Evolutionary conservation across 2,113 vertebrate species (phyloP).

Genomic region (Vicugna pacos): DNA sequence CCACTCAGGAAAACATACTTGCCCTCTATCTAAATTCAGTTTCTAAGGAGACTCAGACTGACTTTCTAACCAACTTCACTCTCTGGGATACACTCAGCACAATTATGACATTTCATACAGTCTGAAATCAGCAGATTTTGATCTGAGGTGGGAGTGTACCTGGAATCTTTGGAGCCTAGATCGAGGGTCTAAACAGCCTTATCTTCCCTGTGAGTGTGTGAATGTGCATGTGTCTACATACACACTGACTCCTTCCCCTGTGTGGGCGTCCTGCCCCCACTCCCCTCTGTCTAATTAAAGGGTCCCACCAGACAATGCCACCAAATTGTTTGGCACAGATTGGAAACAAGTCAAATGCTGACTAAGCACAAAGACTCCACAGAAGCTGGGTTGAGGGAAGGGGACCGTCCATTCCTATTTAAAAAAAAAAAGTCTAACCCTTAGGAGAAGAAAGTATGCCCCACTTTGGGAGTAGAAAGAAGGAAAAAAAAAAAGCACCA

Average conservation of each 20-base stretch:
- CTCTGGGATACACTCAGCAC: neutral
- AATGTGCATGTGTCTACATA: neutral
- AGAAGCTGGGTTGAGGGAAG: slow-evolving; percentile 11
- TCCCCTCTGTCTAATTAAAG: slow-evolving; percentile 51
- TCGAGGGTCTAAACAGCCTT: neutral
- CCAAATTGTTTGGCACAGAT: slow-evolving; percentile 65
- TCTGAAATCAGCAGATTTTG: slow-evolving; percentile 30
- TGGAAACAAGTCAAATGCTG: slow-evolving; percentile 82
- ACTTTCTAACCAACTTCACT: slow-evolving; percentile 54
- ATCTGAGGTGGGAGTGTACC: neutral
- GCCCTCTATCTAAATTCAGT: slow-evolving; percentile 22
- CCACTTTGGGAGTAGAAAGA: neutral
- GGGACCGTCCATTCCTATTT: neutral
- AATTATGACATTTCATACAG: neutral
- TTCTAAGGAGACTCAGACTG: slow-evolving; percentile 30
- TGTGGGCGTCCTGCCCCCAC: neutral
- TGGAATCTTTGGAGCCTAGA: neutral
- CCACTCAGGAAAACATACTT: slow-evolving; percentile 50
- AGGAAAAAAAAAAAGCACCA: neutral
- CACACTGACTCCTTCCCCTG: neutral
- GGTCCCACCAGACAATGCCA: slow-evolving; percentile 75
- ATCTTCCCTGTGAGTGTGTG: neutral
- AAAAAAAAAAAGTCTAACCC: neutral
- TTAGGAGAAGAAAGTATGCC: slow-evolving; percentile 48
- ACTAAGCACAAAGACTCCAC: slow-evolving; percentile 60